Conservation (phyloP, 1,140 invertebrate species). For the Paracyclopina nana region DNA sequence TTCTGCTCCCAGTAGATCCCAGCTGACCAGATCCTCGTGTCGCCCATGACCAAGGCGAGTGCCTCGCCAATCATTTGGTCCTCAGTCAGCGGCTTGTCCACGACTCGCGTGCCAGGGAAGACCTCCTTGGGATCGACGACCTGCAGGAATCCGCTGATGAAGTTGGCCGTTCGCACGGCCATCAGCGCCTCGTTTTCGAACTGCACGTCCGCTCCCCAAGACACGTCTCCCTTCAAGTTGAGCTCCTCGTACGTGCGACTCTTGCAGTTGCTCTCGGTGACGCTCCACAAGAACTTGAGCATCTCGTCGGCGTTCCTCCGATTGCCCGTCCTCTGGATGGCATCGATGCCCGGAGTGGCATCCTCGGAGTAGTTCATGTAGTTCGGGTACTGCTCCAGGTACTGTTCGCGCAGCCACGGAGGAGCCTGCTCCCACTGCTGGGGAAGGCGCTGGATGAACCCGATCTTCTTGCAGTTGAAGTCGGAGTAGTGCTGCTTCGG, state of each 20-base stretch:
- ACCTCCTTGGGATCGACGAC: conserved; percentile 80
- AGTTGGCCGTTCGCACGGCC: conserved; percentile 79
- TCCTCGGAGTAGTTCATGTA: conserved; percentile 38
- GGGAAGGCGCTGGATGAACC: conserved; percentile 29
- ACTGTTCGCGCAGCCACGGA: conserved; percentile 43
- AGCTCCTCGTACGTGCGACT: conserved; percentile 12
- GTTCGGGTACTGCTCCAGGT: conserved; percentile 46
- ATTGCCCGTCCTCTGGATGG: background rate
- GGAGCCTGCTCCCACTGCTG: conserved; percentile 27
- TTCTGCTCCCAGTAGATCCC: conserved; percentile 87
- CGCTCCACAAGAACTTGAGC: conserved; percentile 48
- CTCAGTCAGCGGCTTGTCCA: conserved; percentile 66
- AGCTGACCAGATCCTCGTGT: conserved; percentile 69
- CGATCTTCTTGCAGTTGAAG: conserved; percentile 75
- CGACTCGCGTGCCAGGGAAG: conserved; percentile 70
- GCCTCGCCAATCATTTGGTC: conserved; percentile 89
- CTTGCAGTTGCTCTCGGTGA: conserved; percentile 49
- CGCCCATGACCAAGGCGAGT: conserved; percentile 65
- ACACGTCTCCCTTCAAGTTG: conserved; percentile 43
- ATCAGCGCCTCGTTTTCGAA: conserved; percentile 88
- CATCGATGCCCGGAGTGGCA: background rate
- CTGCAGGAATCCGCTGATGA: conserved; percentile 81
- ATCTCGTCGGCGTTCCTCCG: conserved; percentile 51
- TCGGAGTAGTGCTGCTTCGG: conserved; percentile 73
- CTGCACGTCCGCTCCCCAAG: conserved; percentile 61